These are phyloP conservation scores for Notiomystis cincta DNA, from an alignment of 2,113 vertebrate species.

Conservation along the genomic window DNA sequence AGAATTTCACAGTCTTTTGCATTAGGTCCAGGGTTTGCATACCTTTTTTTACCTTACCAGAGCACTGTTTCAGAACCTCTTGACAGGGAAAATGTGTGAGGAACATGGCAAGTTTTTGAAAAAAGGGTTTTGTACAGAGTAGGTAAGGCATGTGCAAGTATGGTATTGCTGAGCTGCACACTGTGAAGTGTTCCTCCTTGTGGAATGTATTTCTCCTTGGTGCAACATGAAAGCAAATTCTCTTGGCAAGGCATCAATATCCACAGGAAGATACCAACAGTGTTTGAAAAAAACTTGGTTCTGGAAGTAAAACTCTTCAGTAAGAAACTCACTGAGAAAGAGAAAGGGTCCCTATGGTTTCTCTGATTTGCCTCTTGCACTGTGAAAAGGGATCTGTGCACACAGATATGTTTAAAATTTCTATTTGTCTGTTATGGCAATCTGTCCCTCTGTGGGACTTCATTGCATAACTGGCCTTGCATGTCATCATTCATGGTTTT, in stretches of 20 bases:
- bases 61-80: not conserved
- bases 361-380: not conserved
- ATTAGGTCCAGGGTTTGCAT: not conserved
- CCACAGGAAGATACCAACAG: not conserved
- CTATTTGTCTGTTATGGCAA: not conserved
- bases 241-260: not conserved
- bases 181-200: not conserved
- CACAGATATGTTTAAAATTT: not conserved
- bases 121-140: not conserved
- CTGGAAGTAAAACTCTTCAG: not conserved
- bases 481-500: not conserved
- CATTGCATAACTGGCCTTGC: not conserved
- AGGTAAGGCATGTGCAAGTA: not conserved
- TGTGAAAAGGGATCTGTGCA: not conserved
- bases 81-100: not conserved
- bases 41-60: not conserved
- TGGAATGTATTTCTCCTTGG: not conserved
- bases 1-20: not conserved
- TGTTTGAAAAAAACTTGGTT: not conserved
- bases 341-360: not conserved
- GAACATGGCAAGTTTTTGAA: not conserved
- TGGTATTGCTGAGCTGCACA: not conserved
- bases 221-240: not conserved
- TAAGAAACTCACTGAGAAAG: not conserved
- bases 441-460: not conserved